These are phyloP conservation scores for Dendrocincla fuliginosa DNA, from an alignment of 2,797 vertebrate species.

Conservation along the genomic window DNA sequence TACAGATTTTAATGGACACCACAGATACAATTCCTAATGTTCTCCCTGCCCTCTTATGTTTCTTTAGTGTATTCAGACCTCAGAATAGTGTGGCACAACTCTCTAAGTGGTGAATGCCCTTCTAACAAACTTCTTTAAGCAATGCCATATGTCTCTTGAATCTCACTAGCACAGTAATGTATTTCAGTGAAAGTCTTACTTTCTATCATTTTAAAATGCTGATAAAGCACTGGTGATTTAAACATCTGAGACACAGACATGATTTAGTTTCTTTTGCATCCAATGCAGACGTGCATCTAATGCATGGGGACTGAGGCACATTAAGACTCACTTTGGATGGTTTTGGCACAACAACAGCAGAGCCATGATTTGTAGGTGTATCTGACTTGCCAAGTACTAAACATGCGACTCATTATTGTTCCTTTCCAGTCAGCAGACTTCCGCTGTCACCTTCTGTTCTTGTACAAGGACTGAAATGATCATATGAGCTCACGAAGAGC, in stretches of 20 bases:
- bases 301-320: neutral
- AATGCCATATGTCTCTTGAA: neutral
- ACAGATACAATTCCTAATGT: neutral
- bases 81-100: neutral
- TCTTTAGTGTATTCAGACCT: neutral
- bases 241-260: neutral
- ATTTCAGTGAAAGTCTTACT: neutral
- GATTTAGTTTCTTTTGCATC: neutral
- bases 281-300: neutral
- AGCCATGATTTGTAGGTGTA: neutral
- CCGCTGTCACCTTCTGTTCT: neutral
- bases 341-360: neutral
- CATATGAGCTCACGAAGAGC: neutral
- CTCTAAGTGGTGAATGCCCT: neutral
- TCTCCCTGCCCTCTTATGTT: neutral
- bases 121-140: neutral
- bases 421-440: neutral
- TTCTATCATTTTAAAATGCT: neutral
- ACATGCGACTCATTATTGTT: neutral
- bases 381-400: neutral
- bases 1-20: neutral
- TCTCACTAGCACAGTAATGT: neutral
- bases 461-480: neutral
- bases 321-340: neutral
- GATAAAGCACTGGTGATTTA: neutral